Evolutionary conservation across 2,113 vertebrate genomes (phyloP).

Genomic region (Grus americana): DNA sequence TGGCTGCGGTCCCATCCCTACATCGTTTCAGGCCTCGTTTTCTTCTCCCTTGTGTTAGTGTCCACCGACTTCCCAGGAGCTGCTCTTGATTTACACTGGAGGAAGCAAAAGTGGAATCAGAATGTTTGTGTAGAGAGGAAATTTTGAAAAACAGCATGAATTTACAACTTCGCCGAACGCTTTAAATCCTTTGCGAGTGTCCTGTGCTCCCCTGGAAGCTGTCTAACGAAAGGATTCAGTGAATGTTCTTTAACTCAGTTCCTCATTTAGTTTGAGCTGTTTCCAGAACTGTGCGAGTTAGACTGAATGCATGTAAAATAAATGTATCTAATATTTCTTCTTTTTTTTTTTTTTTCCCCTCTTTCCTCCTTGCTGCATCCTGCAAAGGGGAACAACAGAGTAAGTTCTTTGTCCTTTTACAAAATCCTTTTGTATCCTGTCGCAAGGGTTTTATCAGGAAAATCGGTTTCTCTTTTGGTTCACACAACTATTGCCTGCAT

Average conservation of each 20-base stretch:
- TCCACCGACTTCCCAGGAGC: background rate
- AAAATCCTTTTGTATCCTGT: background rate
- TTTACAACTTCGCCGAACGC: background rate
- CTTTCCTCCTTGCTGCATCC: constrained; percentile 55
- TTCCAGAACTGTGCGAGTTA: background rate
- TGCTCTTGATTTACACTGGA: background rate
- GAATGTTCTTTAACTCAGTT: constrained; percentile 8
- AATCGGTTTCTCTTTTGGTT: background rate
- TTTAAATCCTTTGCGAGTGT: background rate
- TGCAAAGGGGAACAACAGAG: constrained; percentile 77
- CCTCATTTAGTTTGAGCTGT: constrained; percentile 39
- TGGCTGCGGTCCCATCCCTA: constrained; percentile 43
- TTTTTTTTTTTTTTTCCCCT: background rate
- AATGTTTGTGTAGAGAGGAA: constrained; percentile 5
- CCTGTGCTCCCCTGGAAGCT: background rate
- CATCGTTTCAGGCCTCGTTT: constrained; percentile 8
- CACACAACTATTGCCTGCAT: background rate
- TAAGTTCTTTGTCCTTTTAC: constrained; percentile 67
- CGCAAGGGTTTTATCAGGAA: background rate
- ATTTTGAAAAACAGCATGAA: background rate
- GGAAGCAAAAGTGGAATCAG: background rate
- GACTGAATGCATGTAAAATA: constrained; percentile 30
- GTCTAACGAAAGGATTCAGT: background rate
- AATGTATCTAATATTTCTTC: constrained; percentile 58
- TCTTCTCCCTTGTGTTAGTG: background rate